These are phyloP conservation scores for Sebastes matsubarae DNA, from an alignment of 2,797 vertebrate species.

Conservation along the genomic window DNA sequence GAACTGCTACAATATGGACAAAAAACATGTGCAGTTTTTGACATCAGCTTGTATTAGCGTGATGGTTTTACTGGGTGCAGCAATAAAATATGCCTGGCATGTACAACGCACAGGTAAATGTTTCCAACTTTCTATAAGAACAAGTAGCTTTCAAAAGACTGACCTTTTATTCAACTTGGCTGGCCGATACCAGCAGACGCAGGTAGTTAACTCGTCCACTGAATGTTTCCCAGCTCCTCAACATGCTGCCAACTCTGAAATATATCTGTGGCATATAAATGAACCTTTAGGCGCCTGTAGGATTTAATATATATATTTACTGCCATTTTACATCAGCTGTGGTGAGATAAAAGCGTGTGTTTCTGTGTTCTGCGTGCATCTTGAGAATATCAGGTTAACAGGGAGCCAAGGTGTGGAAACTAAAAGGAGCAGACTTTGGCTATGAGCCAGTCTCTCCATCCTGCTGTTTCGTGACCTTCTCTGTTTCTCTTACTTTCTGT, in stretches of 20 bases:
- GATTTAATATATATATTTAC: background rate
- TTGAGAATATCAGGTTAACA: conserved; percentile 48
- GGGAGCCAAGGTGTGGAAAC: conserved; percentile 33
- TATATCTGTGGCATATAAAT: background rate
- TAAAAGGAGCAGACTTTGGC: conserved; percentile 34
- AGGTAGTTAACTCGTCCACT: background rate
- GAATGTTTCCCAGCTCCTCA: conserved; percentile 10
- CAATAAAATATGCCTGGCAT: conserved; percentile 31
- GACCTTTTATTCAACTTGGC: conserved; percentile 28
- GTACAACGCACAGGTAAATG: background rate
- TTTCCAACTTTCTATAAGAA: conserved; percentile 15
- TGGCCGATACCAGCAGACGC: background rate
- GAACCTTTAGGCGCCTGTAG: conserved; percentile 2
- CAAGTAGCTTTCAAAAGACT: conserved; percentile 7
- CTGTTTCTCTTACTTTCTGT: conserved; percentile 11
- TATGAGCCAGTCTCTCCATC: conserved; percentile 15
- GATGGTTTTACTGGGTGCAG: conserved; percentile 24
- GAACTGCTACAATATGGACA: background rate
- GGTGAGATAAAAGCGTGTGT: conserved; percentile 19
- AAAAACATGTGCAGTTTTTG: conserved; percentile 1
- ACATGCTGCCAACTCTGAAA: conserved; percentile 22
- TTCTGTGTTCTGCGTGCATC: conserved; percentile 18
- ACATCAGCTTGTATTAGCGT: conserved; percentile 26
- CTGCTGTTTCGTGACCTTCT: conserved; percentile 30
- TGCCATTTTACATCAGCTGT: conserved; percentile 16